Base-by-base conservation (phyloP, 1,140 invertebrate species). In the Drosophila santomea region DNA sequence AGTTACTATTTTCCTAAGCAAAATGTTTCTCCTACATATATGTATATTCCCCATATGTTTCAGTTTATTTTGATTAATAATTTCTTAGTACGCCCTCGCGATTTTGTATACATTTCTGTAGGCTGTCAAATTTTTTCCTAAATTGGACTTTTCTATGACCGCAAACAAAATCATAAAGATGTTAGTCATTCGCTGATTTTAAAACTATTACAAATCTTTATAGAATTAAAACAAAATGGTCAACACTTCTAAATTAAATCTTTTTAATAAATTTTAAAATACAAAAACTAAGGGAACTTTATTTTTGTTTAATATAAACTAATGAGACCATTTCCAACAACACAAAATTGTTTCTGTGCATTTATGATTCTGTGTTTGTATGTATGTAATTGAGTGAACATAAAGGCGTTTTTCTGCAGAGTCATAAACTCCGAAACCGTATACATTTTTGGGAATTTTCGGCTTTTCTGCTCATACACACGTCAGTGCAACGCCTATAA, bases 401-500 rank as follows among this genome's bases (percentile, higher is more conserved):
- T 41, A 64, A 63, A 17, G 44, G 11, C 45, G 52, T 67, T 62
- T 52, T 69, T 58, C 64, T 71, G 67, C 67, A 69, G 43, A 71
- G 64, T 71, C 67, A 71, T 72, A 72, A 72, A 72, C 68, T 50
- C 54, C 28, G 20, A 43, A 41, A 43, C 25, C 32, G 51, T 72
- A 72, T 58, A 72, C 68, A 71, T 41, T 72, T 51, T 71, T 52
- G 68, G 66, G 51, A 41, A 57, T 69, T 71, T 56, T 64, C 58
- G 47, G 25, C 32, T 43, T 25, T 54, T 68, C 35, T 35, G 66
- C 23, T 36, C 63, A 45, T 69, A 57, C 64, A 64, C 80, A 75
- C 75, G 77, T 83, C 80, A 84, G 57, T 83, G 55, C 45, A 67
- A 59, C 58, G 80, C 75, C 47, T 54, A 72, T 84, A 83, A 84